A percentile compares a stretch with the other conserved stretches of the same genome.
These are phyloP conservation scores for Anoplius nigerrimus DNA, from an alignment of 2,888 invertebrate species.

Conservation along the genomic window DNA sequence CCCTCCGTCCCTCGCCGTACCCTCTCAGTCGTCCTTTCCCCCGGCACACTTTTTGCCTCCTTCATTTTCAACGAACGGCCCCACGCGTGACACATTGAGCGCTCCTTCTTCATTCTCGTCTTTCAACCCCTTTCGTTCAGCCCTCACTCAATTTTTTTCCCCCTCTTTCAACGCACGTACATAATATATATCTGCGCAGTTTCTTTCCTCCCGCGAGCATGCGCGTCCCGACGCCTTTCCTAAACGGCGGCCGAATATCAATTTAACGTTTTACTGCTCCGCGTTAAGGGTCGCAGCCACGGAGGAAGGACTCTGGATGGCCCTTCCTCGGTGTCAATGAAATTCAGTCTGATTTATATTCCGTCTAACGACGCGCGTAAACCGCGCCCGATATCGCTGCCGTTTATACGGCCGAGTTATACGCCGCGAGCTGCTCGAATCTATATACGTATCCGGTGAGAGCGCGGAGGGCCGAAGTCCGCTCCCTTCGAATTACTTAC, in stretches of 20 bases:
- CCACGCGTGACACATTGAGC: conserved; percentile 3
- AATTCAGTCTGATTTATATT: not conserved
- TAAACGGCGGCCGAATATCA: not conserved
- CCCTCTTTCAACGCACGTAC: not conserved
- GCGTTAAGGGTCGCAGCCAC: not conserved
- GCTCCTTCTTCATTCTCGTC: not conserved
- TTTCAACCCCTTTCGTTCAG: not conserved
- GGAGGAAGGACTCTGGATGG: not conserved
- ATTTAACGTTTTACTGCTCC: conserved; percentile 6
- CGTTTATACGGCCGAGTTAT: too few relatives aligned
- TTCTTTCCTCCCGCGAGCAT: too few relatives aligned
- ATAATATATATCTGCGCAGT: too few relatives aligned
- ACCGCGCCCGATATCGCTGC: not conserved
- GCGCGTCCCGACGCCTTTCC: not conserved
- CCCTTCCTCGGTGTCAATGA: not conserved
- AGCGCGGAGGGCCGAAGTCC: too few relatives aligned
- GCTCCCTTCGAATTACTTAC: too few relatives aligned
- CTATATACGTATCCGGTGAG: too few relatives aligned
- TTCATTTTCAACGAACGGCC: too few relatives aligned
- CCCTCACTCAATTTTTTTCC: too few relatives aligned
- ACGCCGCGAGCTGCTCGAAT: too few relatives aligned
- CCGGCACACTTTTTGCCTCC: not conserved
- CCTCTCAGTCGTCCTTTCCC: not conserved
- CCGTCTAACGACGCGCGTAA: not conserved
- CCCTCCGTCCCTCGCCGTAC: not conserved